A percentile compares a stretch with the other conserved stretches of the same genome.
These are phyloP conservation scores for Prietella phreatophila DNA, from an alignment of 2,113 vertebrate genomes.

Conservation along the genomic window DNA sequence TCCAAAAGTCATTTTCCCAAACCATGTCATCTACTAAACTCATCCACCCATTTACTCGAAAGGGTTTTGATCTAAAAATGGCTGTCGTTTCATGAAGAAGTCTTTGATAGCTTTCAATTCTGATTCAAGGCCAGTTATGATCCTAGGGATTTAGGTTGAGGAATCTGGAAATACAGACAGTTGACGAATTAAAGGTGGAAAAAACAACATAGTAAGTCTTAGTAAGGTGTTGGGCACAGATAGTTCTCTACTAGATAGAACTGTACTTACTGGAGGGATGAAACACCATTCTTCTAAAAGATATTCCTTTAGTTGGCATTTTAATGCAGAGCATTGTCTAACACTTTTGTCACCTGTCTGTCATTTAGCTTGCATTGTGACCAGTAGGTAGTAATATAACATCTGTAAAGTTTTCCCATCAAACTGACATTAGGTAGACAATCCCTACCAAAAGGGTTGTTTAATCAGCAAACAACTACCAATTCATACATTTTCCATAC, in stretches of 20 bases:
- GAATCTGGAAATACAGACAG: neutral
- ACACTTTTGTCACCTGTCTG: neutral
- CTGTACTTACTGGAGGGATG: neutral
- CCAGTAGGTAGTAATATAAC: neutral
- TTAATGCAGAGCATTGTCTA: neutral
- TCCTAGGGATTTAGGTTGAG: neutral
- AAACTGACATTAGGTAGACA: neutral
- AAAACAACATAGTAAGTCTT: neutral
- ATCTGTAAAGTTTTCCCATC: neutral
- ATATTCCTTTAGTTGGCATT: neutral
- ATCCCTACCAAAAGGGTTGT: no score
- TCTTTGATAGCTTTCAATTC: neutral
- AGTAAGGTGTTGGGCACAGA: neutral
- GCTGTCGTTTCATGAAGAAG: neutral
- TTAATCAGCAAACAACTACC: no score
- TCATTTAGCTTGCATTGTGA: neutral
- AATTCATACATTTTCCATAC: no score
- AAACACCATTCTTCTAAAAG: neutral
- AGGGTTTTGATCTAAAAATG: neutral
- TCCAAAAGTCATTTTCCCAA: constrained; percentile 7
- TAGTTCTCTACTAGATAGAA: neutral
- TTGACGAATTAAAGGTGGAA: neutral
- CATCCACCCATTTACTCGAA: constrained; percentile 1
- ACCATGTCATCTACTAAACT: constrained; percentile 25
- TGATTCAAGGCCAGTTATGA: neutral